Percentiles rank a stretch among this genome's conserved stretches.
These are phyloP conservation scores for Chaetodon auriga DNA, from an alignment of 2,113 vertebrate genomes.

Conservation along the genomic window DNA sequence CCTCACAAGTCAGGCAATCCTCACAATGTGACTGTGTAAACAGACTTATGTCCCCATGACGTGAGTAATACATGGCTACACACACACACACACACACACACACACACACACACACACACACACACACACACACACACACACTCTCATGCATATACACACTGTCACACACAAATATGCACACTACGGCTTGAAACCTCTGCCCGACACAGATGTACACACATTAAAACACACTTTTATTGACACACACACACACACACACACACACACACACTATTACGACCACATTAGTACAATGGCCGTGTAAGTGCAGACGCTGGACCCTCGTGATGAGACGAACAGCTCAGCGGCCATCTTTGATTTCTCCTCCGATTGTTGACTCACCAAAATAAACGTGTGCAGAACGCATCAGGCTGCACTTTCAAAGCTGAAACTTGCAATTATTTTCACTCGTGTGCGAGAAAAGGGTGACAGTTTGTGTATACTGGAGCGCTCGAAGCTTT, in stretches of 20 bases:
- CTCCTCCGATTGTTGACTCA: conserved; percentile 25
- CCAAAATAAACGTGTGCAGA: conserved; percentile 44
- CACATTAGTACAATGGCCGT: conserved; percentile 1
- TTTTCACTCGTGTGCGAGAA: conserved; percentile 53
- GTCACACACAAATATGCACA: background rate
- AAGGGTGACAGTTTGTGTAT: conserved; percentile 49
- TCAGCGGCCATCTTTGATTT: conserved; percentile 62
- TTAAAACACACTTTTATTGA: background rate
- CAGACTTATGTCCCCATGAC: no score
- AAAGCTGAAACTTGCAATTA: conserved; percentile 61
- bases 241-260: background rate
- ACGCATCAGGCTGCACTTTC: conserved; percentile 34
- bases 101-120: no score
- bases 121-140: conserved; percentile 20
- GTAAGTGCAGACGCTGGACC: conserved; percentile 6
- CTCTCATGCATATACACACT: background rate
- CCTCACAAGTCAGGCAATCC: no score
- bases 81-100: conserved; percentile 19
- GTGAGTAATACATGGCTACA: background rate
- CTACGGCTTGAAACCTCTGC: background rate
- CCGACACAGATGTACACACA: conserved; percentile 8
- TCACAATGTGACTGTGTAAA: no score
- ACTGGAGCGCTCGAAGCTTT: conserved; percentile 51
- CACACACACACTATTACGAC: background rate
- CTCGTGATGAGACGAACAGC: conserved; percentile 8